Conservation (phyloP, 2,888 invertebrate genomes). For the Conops quadrifasciatus region DNA sequence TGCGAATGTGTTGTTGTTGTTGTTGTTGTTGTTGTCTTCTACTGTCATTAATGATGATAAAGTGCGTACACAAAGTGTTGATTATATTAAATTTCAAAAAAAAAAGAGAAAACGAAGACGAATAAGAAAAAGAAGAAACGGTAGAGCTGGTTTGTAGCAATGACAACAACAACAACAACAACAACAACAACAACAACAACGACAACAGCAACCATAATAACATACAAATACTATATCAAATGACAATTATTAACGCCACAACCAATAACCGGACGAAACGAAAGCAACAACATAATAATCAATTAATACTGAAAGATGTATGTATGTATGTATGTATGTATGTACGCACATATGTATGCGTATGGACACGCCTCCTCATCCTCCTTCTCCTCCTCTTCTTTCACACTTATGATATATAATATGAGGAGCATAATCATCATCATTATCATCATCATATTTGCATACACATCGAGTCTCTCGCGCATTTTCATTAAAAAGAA, state of each 20-base stretch:
- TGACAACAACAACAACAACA: not conserved
- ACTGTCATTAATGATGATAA: no score
- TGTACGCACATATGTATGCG: no score
- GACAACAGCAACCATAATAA: not conserved
- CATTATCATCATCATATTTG: no score
- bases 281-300: not conserved
- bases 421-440: not conserved
- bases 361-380: no score
- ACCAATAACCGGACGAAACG: not conserved
- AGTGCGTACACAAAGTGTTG: no score
- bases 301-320: no score
- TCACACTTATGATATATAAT: not conserved
- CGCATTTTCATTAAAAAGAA: not conserved
- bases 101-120: not conserved
- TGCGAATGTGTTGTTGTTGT: no score
- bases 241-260: not conserved
- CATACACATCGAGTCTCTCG: not conserved
- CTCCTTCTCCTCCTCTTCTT: not conserved
- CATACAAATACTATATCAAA: no score
- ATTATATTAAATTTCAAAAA: not conserved
- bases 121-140: slow-evolving; percentile 1
- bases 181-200: not conserved
- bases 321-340: no score
- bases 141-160: no score
- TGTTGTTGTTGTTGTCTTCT: no score